Percentiles rank a stretch among this genome's conserved stretches.
Evolutionary conservation across 2,888 invertebrate genomes (phyloP).

Genomic region (Minunthozetes semirufus): DNA sequence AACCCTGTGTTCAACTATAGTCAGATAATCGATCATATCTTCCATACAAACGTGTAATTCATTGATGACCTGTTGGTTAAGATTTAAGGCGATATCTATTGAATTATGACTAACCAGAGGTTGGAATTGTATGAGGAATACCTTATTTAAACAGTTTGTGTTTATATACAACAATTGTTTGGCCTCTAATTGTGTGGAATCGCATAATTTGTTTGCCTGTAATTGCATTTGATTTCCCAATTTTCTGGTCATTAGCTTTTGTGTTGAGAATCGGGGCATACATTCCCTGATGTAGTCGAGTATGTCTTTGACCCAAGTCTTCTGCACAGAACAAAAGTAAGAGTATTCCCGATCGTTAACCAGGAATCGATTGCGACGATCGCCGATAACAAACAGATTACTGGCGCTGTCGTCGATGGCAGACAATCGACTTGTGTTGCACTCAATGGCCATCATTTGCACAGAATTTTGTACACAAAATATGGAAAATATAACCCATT

Average conservation of each 20-base stretch:
- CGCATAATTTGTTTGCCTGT: slow-evolving; percentile 1
- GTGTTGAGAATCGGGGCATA: background rate
- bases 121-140: background rate
- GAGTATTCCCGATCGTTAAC: background rate
- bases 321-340: background rate
- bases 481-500: no score
- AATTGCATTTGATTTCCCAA: slow-evolving; percentile 2
- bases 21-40: slow-evolving; percentile 24
- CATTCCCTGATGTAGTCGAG: slow-evolving; percentile 7
- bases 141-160: slow-evolving; percentile 2
- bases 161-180: background rate
- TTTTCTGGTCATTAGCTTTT: slow-evolving; percentile 12
- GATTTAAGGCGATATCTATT: no score
- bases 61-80: slow-evolving; percentile 5
- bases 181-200: background rate
- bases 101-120: no score
- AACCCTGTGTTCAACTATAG: background rate
- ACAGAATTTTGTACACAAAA: no score
- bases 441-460: background rate
- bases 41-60: slow-evolving; percentile 20
- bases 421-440: background rate
- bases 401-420: slow-evolving; percentile 14
- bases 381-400: slow-evolving; percentile 17
- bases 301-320: slow-evolving; percentile 7
- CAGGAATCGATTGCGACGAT: slow-evolving; percentile 12